These are phyloP conservation scores for Eubucco bourcierii DNA, from an alignment of 2,113 vertebrate species.

Conservation along the genomic window DNA sequence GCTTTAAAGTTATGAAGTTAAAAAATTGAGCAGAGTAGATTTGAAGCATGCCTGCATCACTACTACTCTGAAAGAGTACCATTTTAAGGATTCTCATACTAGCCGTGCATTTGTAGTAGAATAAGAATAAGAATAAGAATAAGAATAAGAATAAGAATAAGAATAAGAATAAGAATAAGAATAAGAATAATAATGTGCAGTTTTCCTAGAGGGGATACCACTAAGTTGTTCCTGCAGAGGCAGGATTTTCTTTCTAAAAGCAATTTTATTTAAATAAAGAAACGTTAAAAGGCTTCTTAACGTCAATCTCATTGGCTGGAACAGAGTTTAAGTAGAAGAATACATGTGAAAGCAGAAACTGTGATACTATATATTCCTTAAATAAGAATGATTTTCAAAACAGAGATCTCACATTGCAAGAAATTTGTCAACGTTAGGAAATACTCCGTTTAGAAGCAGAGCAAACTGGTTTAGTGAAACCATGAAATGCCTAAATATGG, in stretches of 20 bases:
- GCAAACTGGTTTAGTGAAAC: not conserved
- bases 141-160: too few species aligned
- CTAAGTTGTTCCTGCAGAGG: not conserved
- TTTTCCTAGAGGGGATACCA: not conserved
- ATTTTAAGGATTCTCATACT: not conserved
- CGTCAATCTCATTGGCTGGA: not conserved
- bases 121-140: too few species aligned
- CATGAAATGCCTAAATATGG: not conserved
- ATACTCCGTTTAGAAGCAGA: not conserved
- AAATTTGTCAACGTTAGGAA: not conserved
- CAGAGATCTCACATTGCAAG: not conserved
- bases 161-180: too few species aligned
- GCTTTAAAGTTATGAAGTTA: not conserved
- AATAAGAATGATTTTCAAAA: not conserved
- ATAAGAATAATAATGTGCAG: too few species aligned
- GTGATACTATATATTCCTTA: not conserved
- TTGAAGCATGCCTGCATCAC: not conserved
- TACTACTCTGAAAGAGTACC: not conserved
- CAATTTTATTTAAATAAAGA: not conserved
- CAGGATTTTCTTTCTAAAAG: not conserved
- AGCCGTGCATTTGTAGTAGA: accelerated
- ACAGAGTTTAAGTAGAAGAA: not conserved
- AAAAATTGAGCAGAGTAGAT: not conserved
- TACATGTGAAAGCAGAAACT: not conserved
- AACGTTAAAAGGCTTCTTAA: not conserved